Conservation (phyloP, 1,140 invertebrate genomes). For the Archivesica marissinica region DNA sequence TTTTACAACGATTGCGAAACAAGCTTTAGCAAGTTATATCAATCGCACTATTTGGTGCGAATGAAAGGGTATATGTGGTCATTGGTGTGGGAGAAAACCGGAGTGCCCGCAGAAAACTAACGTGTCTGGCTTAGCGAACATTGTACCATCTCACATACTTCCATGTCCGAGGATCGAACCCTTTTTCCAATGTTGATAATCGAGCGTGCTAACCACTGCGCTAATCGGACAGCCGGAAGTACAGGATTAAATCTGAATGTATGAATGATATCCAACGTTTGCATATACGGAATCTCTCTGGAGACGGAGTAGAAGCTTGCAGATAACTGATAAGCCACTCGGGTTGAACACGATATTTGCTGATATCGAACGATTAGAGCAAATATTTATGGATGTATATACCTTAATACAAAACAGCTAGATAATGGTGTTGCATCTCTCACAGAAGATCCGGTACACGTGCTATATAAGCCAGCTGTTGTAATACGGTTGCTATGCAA, state of each 20-base stretch:
- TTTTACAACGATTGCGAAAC: too few relatives aligned
- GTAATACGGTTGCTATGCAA: too few relatives aligned
- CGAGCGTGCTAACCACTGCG: not conserved
- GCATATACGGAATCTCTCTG: conserved; percentile 4
- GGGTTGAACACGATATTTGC: not conserved
- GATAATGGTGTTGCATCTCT: not conserved
- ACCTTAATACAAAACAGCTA: not conserved
- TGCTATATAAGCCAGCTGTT: too few relatives aligned
- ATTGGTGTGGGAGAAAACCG: too few relatives aligned
- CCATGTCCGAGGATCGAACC: not conserved
- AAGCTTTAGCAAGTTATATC: too few relatives aligned
- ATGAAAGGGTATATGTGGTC: too few relatives aligned
- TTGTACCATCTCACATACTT: too few relatives aligned
- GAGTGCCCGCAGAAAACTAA: too few relatives aligned
- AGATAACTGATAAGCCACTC: conserved; percentile 18
- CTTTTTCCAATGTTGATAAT: not conserved
- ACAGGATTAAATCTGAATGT: conserved; percentile 1
- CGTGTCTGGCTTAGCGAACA: too few relatives aligned
- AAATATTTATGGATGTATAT: not conserved
- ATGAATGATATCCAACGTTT: too few relatives aligned
- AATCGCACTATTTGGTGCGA: too few relatives aligned
- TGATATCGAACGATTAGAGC: not conserved
- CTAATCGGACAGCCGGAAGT: not conserved
- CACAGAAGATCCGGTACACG: too few relatives aligned
- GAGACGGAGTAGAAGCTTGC: not conserved